Evolutionary conservation across 2,888 invertebrate species (phyloP), one percentile per base, ranked within the genome.

Genomic region (Hanleya hanleyi): DNA sequence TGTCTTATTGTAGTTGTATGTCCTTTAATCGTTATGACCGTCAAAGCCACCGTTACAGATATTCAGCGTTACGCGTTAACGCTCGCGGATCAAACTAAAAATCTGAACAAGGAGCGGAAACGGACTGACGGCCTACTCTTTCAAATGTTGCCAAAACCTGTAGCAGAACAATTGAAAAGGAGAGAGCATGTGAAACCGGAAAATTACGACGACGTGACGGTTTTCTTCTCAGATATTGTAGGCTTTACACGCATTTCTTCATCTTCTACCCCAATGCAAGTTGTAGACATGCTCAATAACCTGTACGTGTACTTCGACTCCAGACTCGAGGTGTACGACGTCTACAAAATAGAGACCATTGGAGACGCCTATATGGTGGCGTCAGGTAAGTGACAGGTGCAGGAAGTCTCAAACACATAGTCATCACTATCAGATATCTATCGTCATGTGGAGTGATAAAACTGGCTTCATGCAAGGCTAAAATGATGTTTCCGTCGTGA

Each of bases 231-330:
- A n/a, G n/a, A n/a, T n/a, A n/a, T n/a, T n/a, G 81, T 83, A 22
- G 84, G 84, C 29, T 85, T 85, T 72, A 84, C 85, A 0, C 77
- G 81, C 67, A 81, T 85, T 33, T 81, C 81, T 0, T 77, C 85
- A 3, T 75, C 79, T 18, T 80, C 83, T 67, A 81, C 85, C 0
- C 84, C 83, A 1, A 69, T 86, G 26, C 83, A 84, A 79, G 84
- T 84, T 12, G 79, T 81, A 1, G 76, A 79, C 62, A 75, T 75
- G 75, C 38, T 75, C 41, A 71, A 75, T 51, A 26, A 18, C 15
- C 67, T 75, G 22, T 73, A 75, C 66, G 69, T 36, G 33, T 75
- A 73, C 67, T 73, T 75, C 57, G 75, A 75, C 32, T 18, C 35
- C 6, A 66, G 73, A 29, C 33, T 75, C n/a, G 50, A 69, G 22